A percentile compares a stretch with the other conserved stretches of the same genome.
Conservation (phyloP, 2,888 invertebrate genomes). For the Leptopilina myrica region DNA sequence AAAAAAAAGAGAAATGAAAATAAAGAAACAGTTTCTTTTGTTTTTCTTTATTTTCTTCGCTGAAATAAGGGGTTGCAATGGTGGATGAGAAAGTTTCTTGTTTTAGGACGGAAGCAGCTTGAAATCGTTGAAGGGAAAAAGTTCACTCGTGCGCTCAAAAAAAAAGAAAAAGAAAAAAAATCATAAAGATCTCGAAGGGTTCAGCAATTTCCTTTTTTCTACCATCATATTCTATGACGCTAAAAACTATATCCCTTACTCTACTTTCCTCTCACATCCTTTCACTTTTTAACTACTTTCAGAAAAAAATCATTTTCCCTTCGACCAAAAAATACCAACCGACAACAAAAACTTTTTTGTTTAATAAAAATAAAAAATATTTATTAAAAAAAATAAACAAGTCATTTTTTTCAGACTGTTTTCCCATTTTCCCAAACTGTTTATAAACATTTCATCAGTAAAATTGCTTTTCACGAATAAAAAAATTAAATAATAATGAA, state of each 20-base stretch:
- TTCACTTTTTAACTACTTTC: background rate
- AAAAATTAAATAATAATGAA: too few species aligned
- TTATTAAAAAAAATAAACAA: too few species aligned
- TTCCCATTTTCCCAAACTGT: too few species aligned
- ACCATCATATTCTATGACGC: constrained; percentile 8
- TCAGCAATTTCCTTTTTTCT: constrained; percentile 21
- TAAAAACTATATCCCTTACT: background rate
- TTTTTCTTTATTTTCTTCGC: background rate
- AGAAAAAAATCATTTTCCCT: background rate
- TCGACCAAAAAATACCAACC: too few species aligned
- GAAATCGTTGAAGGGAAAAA: constrained; percentile 19
- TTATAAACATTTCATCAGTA: too few species aligned
- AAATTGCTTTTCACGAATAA: too few species aligned
- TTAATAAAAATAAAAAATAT: too few species aligned
- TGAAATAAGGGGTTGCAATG: background rate
- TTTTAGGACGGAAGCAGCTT: constrained; percentile 17
- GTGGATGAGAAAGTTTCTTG: background rate
- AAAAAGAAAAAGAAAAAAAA: background rate
- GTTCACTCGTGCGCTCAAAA: constrained; percentile 2
- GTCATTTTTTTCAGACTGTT: too few species aligned
- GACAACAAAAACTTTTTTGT: too few species aligned
- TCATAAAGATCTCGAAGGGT: constrained; percentile 21
- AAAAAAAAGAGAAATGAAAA: background rate
- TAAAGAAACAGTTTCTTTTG: constrained; percentile 15
- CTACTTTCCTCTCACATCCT: background rate